Evolutionary conservation across 1,140 invertebrate species (phyloP), one percentile per base, ranked within the genome.

Genomic region (Eumaeus atala): DNA sequence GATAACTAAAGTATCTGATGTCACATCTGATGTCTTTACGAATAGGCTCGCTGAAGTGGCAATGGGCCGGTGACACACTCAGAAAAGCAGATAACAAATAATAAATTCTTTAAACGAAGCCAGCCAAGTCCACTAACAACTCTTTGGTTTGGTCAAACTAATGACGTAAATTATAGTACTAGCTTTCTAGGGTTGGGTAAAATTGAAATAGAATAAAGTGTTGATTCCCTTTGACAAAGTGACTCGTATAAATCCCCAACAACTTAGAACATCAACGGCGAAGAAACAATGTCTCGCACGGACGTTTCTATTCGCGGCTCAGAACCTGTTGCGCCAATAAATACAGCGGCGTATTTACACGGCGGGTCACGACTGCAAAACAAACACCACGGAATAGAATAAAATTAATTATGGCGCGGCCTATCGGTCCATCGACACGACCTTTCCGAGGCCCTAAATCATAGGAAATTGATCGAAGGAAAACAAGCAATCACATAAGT

Each of bases 351-450:
- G 51, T 59, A 56, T 56, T 53, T 54, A 14, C 50, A 56, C 48
- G 44, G 35, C 54, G 49, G 62, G 58, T 64, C 62, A 64, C 62
- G 62, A 64, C 62, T 64, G 50, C 47, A 64, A 64, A 64, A 58
- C 62, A 64, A 59, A 64, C 58, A 57, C 48, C 51, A 61, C 33
- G 14, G 56, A 58, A 58, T 60, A 57, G 58, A 64, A 54, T 56
- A 54, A 60, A 64, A 64, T 64, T 64, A 66, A 67, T 59, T 64
- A 64, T 58, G 38, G 48, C 51, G 35, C 36, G 34, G 51, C 52
- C 49, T 69, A 72, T 72, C 69, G 33, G 38, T 48, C 35, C 48
- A 72, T 72, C 69, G 60, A 58, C 69, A 72, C 66, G 69, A 72
- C 66, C 66, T 64, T 59, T 64, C 57, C 48, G 52, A 48, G 18